Evolutionary conservation across 2,113 vertebrate genomes (phyloP), one percentile per base, ranked within the genome.

Genomic region (Carassius carassius): DNA sequence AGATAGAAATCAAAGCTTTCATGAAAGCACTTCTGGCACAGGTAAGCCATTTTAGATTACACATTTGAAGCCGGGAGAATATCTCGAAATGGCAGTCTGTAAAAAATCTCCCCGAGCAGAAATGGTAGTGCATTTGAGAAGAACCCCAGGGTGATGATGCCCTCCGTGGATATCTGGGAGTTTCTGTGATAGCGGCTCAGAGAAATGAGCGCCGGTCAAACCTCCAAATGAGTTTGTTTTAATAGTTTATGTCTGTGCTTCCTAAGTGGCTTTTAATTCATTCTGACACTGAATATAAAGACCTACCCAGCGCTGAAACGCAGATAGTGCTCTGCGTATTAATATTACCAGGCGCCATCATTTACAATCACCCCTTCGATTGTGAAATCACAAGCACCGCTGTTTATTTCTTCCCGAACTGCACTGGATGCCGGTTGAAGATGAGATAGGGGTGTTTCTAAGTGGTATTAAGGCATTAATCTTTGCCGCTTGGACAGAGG

Each of bases 401-500:
- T 67, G 19, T 37, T 54, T 72, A 49, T 56, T 32, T 62, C 14
- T 23, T 29, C 49, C 63, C 35, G 1, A 56, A 19, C 29, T 19
- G 62, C 44, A 8, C 29, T 70, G 49, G 76, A 70, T 67, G 67
- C 19, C 6, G 21, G 62, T 49, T 37, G 86, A 41, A 44, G 83
- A 82, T 85, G 25, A 63, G 67, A 62, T 72, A 60, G 78, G 86
- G 78, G 86, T 35, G 44, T 82, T 73, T 78, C 10, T 49, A 70
- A 90, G 86, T 87, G 82, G 85, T 88, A 77, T 89, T 73, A 90
- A 87, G 83, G 86, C 90, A 92, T 94, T 94, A 92, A 93, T 94
- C 92, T 92, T 90, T 79, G 76, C 90, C 90, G 89, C 90, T 90
- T 91, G 91, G 92, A 93, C 92, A 93, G 90, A 91, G 87, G 92